Evolutionary conservation across 2,888 invertebrate genomes (phyloP), one percentile per base, ranked within the genome.

Genomic region (Drosophila maculinotata): DNA sequence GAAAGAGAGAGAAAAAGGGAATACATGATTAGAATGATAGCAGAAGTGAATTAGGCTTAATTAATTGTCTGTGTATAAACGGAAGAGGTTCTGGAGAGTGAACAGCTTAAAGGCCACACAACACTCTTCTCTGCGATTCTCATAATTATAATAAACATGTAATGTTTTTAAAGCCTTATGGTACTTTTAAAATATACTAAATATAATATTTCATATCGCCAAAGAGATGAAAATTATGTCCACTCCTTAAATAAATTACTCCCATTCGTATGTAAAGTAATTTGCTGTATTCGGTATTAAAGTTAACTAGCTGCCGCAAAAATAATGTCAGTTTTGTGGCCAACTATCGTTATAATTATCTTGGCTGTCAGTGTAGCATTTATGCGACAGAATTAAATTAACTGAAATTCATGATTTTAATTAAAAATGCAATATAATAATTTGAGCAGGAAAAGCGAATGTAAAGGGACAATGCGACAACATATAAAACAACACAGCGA

Each of bases 351-450:
- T 41, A 15, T 60, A 36, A 56, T 30, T 52, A 56, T 26, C 38
- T 39, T 42, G n/a, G n/a, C 17, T 36, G 8, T 31, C 20, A 15
- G 10, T 39, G 38, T 38, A 25, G 36, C 65, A 44, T 70, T 31
- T 48, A 33, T 45, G 41, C 36, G 31, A 10, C n/a, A 3, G 25
- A 56, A 64, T 64, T 36, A 64, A 59, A 64, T 58, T 62, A 60
- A 69, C 35, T 51, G 28, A 59, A 60, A 60, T 76, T 63, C 57
- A 65, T 65, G 62, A 70, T 67, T 80, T 84, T 77, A 75, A 80
- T 80, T 72, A 77, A 77, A 77, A 84, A 71, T 62, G 63, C 54
- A 70, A 80, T 75, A 70, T 65, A 52, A 80, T 78, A 56, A 69
- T 63, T 68, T 70, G 36, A 10, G 58, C 58, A 23, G 35, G 42